Base-by-base conservation (phyloP, 2,888 invertebrate genomes). In the Drosophila rubida region DNA sequence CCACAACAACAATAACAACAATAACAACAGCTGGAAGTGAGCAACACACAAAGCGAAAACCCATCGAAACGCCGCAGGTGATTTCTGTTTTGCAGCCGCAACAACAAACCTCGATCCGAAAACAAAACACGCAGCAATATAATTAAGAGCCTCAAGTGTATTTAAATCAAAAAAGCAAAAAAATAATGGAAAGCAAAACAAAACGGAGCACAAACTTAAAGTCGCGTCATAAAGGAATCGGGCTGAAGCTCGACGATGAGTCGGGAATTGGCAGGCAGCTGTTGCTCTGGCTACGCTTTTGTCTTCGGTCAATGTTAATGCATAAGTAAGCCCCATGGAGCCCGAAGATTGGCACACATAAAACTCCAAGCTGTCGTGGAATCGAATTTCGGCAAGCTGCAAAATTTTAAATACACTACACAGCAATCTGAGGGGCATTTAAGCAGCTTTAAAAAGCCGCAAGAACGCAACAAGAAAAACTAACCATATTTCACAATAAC, bases 91-190 rank as follows among this genome's bases (percentile, higher is more conserved):
- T 61, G 1, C 7, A 27, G 16, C 32, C 8, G 35, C 30, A 41
- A 42, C 19, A 45, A 35, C 37, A 55, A 39, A 37, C 16, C 13
- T 4, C 25, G 8, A 50, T 45, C 35, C 27, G 45, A 48, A 60
- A 70, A 55, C 68, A 72, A 69, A 75, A 69, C 69, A 79, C 71
- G 69, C 67, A 71, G 67, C 65, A 72, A 69, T 84, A 86, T 86
- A 84, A 87, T 84, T 88, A 84, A 86, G 84, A 80, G 84, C 84
- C 88, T 69, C 71, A 62, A 88, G 87, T 86, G 78, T 78, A 72
- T 80, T 83, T 84, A 75, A 88, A 84, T 86, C 76, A 79, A 78
- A 69, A 70, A 50, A 41, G 19, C 22, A 32, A 23, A 54, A 14
- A 54, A 30, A 32, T n/a, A n/a, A n/a, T n/a, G n/a, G n/a, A 54